Conservation (phyloP, 2,797 vertebrate species). For the Tokudaia muenninki region DNA sequence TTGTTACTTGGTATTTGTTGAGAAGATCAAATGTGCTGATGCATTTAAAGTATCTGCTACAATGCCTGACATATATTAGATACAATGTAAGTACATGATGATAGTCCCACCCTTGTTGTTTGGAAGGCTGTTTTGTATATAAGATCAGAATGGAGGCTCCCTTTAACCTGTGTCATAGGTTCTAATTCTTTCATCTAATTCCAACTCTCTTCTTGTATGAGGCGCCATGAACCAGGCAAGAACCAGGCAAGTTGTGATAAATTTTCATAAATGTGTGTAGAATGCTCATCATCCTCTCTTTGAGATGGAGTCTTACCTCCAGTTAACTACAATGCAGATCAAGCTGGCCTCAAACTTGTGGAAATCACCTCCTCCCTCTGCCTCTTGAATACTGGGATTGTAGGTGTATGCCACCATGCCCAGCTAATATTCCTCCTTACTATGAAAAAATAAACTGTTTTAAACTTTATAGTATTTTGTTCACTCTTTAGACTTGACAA, state of each 20-base stretch:
- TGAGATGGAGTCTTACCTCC: neutral
- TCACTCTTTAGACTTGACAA: neutral
- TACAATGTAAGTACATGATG: neutral
- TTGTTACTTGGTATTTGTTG: neutral
- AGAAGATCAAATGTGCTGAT: slow-evolving; percentile 17
- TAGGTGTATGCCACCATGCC: neutral
- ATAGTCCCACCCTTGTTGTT: neutral
- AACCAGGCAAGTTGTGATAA: neutral
- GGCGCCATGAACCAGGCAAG: neutral
- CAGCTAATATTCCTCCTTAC: slow-evolving; percentile 9
- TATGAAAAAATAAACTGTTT: neutral
- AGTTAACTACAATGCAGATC: neutral
- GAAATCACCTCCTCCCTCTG: neutral
- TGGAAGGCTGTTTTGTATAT: neutral
- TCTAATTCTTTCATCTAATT: neutral
- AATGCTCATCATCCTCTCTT: slow-evolving; percentile 4
- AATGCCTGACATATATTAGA: neutral
- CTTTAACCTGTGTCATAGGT: neutral
- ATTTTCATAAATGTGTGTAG: slow-evolving; percentile 25
- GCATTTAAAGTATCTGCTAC: neutral
- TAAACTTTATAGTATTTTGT: too few species aligned
- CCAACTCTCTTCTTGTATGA: neutral
- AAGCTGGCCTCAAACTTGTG: neutral
- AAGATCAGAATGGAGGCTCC: neutral
- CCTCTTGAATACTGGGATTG: neutral